phyloP scores from a whole-genome alignment of 1,140 invertebrate species.

The Drosophila athabasca region DNA sequence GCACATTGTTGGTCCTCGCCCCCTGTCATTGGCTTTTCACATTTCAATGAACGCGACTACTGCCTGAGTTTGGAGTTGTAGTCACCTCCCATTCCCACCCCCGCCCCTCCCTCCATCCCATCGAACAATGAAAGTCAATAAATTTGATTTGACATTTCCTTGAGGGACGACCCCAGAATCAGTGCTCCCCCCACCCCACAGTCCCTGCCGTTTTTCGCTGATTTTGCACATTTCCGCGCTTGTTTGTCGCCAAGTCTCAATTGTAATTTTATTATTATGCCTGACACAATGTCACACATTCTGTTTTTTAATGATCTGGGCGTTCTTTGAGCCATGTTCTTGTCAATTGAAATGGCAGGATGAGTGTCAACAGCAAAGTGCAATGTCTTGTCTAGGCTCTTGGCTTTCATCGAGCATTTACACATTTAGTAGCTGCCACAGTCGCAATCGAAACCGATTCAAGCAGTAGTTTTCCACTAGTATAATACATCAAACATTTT shows the following conservation, averaged over 20 bases:
- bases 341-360: constrained; percentile 32
- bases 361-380: not conserved
- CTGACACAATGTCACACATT: constrained; percentile 71
- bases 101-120: constrained; percentile 8
- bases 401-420: too few species aligned
- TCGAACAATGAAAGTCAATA: constrained; percentile 79
- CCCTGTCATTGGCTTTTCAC: constrained; percentile 76
- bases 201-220: constrained; percentile 45
- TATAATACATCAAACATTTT: too few species aligned
- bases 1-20: constrained; percentile 50
- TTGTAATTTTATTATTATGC: constrained; percentile 76
- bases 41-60: constrained; percentile 68
- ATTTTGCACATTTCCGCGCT: constrained; percentile 65
- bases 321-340: constrained; percentile 45
- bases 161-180: constrained; percentile 19
- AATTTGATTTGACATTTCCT: constrained; percentile 81
- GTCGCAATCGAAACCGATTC: too few species aligned
- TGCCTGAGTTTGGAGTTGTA: constrained; percentile 31
- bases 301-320: constrained; percentile 70
- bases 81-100: constrained; percentile 15
- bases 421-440: too few species aligned
- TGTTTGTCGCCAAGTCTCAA: constrained; percentile 52
- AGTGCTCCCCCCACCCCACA: not conserved
- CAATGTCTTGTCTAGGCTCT: not conserved
- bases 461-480: too few species aligned